Conservation (phyloP, 2,797 vertebrate species). For the Loriculus beryllinus region DNA sequence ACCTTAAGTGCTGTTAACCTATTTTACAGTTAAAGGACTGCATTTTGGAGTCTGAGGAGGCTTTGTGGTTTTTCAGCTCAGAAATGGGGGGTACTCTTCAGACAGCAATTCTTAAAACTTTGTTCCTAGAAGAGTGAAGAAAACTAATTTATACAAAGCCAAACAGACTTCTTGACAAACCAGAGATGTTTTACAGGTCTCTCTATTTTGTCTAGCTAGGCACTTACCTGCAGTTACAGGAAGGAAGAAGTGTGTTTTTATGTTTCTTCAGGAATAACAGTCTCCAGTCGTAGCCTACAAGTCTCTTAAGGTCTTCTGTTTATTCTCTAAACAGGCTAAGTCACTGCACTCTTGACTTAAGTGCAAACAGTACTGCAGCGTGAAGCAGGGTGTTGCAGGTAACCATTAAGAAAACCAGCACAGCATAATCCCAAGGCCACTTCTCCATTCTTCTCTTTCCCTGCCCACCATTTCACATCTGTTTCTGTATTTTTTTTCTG, state of each 20-base stretch:
- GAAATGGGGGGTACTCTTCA: background rate
- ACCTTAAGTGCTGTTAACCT: background rate
- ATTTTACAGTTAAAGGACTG: background rate
- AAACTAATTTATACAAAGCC: background rate
- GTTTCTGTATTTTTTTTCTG: background rate
- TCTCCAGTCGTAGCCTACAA: background rate
- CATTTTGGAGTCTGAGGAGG: background rate
- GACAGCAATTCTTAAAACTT: background rate
- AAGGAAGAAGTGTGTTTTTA: background rate
- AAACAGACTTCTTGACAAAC: background rate
- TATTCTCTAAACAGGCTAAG: background rate
- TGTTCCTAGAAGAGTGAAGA: background rate
- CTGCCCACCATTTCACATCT: background rate
- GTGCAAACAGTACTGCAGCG: background rate
- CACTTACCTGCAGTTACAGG: background rate
- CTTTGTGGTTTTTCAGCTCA: background rate
- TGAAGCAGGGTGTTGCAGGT: background rate
- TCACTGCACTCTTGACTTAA: background rate
- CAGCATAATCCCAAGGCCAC: background rate
- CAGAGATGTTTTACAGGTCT: background rate
- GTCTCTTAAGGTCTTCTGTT: background rate
- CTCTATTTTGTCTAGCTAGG: background rate
- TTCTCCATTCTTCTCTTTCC: background rate
- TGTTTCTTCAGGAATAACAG: background rate
- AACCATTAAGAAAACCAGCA: background rate